Percentiles rank a stretch among this genome's conserved stretches.
Conservation (phyloP, 2,113 vertebrate genomes). For the Channa maculata region DNA sequence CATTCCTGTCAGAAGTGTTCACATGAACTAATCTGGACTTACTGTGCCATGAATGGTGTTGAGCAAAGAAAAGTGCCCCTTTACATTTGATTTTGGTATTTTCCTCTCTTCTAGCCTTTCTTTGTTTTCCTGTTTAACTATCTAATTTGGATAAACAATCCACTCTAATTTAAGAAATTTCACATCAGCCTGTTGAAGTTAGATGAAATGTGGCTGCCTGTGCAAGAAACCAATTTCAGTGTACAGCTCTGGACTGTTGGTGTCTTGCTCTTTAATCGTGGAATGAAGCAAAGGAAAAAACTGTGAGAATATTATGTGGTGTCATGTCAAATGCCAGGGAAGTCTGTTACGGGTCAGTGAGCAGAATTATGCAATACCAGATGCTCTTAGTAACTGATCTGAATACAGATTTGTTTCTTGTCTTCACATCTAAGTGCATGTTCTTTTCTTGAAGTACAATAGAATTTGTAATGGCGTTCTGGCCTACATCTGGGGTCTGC, state of each 20-base stretch:
- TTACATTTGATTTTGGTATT: background rate
- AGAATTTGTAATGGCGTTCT: constrained; percentile 1
- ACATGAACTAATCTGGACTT: background rate
- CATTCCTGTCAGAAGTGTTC: background rate
- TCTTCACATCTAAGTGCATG: background rate
- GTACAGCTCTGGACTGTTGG: background rate
- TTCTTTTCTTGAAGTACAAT: background rate
- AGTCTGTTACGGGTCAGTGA: background rate
- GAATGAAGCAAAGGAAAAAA: background rate
- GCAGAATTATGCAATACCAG: constrained; percentile 32
- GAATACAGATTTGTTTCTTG: background rate
- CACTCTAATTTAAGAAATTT: background rate
- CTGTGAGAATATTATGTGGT: background rate
- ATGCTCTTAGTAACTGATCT: constrained; percentile 22
- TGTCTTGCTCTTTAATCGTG: background rate
- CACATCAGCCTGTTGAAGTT: background rate
- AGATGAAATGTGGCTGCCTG: background rate
- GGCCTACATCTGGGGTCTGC: constrained; percentile 23
- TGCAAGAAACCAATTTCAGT: background rate
- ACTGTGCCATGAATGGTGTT: background rate
- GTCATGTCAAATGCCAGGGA: background rate
- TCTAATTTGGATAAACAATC: background rate
- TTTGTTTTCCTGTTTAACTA: background rate
- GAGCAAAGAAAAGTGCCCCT: background rate
- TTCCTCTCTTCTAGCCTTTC: background rate